phyloP scores from a whole-genome alignment of 2,888 invertebrate species.

The Polydrusus tereticollis region DNA sequence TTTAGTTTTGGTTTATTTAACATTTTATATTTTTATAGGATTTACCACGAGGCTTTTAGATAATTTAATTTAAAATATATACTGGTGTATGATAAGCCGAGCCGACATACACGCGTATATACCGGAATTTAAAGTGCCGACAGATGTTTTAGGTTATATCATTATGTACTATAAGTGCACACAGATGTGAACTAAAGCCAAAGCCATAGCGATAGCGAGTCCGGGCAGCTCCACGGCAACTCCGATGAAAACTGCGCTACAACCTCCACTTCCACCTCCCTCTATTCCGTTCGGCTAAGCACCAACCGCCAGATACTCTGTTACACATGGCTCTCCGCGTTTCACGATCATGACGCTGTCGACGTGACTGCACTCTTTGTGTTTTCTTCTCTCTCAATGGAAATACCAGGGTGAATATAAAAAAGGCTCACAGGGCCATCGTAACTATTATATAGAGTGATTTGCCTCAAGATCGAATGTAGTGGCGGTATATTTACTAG shows the following conservation, averaged over 20 bases:
- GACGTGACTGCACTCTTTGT: constrained; percentile 44
- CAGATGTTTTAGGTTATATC: constrained; percentile 65
- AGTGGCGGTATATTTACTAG: constrained; percentile 33
- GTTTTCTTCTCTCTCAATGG: constrained; percentile 31
- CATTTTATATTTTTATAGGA: constrained; percentile 43
- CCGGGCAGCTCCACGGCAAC: constrained; percentile 50
- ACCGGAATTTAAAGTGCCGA: constrained; percentile 63
- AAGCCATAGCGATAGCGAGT: constrained; percentile 53
- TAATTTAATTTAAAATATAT: constrained; percentile 61
- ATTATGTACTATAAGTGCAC: constrained; percentile 65
- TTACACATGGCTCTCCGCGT: constrained; percentile 59
- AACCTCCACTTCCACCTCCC: constrained; percentile 48
- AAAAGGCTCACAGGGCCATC: constrained; percentile 9
- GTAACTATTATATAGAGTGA: constrained; percentile 11
- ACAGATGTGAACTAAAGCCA: constrained; percentile 66
- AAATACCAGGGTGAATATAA: constrained; percentile 31
- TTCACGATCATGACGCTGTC: constrained; percentile 47
- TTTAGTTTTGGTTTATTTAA: constrained; percentile 52
- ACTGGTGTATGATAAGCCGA: constrained; percentile 59
- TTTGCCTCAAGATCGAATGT: constrained; percentile 29
- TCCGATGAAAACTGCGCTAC: constrained; percentile 60
- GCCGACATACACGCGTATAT: constrained; percentile 64
- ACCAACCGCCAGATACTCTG: constrained; percentile 59
- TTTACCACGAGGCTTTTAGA: constrained; percentile 56
- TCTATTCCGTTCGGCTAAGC: constrained; percentile 54